phyloP scores from a whole-genome alignment of 1,140 invertebrate genomes.

The Drosophila punjabiensis region DNA sequence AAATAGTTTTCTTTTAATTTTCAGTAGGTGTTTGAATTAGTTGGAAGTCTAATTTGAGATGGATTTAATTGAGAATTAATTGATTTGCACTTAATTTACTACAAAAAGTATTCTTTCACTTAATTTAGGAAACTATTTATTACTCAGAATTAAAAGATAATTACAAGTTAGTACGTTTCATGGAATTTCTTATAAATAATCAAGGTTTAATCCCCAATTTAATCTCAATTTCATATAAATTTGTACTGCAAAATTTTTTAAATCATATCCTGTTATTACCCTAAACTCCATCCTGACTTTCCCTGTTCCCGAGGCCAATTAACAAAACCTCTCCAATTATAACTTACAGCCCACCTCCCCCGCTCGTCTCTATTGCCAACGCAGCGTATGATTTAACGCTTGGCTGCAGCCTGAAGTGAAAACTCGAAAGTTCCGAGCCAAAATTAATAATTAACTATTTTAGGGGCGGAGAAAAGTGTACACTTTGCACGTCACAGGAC shows the following conservation, averaged over 20 bases:
- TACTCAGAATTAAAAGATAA: not conserved
- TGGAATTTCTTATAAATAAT: no score
- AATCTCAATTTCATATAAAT: not conserved
- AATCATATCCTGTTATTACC: not conserved
- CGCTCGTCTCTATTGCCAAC: slow-evolving; percentile 9
- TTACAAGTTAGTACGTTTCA: not conserved
- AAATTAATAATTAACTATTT: slow-evolving; percentile 49
- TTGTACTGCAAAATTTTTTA: not conserved
- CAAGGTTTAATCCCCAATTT: not conserved
- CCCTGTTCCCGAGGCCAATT: slow-evolving; percentile 3
- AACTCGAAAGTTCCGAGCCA: slow-evolving; percentile 33
- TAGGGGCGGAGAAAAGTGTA: slow-evolving; percentile 2
- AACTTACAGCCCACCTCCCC: not conserved
- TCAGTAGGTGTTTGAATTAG: not conserved
- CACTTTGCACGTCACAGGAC: slow-evolving; percentile 17
- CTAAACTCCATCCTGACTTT: not conserved
- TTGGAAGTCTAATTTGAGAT: not conserved
- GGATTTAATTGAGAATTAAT: not conserved
- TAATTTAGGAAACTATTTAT: not conserved
- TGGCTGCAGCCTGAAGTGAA: slow-evolving; percentile 34
- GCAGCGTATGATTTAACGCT: slow-evolving; percentile 22
- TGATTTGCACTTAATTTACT: no score
- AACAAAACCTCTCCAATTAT: slow-evolving; percentile 37
- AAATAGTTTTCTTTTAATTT: not conserved
- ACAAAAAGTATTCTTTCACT: not conserved